These are phyloP conservation scores for Caenorhabditis sinica DNA, from an alignment of 2,888 invertebrate genomes.

Conservation along the genomic window DNA sequence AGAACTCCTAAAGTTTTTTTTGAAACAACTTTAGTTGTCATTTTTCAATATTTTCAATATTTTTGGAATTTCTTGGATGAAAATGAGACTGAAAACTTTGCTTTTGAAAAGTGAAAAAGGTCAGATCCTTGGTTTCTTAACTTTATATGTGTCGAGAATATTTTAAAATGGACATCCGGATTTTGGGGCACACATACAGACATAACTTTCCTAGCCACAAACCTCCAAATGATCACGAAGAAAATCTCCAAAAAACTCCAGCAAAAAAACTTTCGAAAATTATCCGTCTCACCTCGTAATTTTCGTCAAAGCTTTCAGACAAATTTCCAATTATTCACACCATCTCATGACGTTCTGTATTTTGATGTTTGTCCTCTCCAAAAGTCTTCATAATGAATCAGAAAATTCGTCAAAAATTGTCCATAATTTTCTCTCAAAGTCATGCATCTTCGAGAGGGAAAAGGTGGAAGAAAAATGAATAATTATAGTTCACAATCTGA, in stretches of 20 bases:
- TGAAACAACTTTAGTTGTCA: too few relatives aligned
- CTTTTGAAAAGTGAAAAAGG: too few relatives aligned
- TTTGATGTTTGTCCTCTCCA: slow-evolving; percentile 25
- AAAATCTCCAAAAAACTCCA: background rate
- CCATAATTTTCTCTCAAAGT: slow-evolving; percentile 1
- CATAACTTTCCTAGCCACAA: too few relatives aligned
- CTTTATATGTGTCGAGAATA: too few relatives aligned
- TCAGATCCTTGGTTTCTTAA: too few relatives aligned
- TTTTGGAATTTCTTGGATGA: too few relatives aligned
- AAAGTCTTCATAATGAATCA: slow-evolving; percentile 30
- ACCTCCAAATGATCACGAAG: slow-evolving; percentile 8
- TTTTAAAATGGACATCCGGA: too few relatives aligned
- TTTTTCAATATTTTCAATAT: too few relatives aligned
- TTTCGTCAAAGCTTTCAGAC: too few relatives aligned
- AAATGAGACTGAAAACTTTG: too few relatives aligned
- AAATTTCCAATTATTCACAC: background rate
- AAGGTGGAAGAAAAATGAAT: slow-evolving; percentile 12
- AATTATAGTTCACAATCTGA: background rate
- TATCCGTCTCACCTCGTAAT: background rate
- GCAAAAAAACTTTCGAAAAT: background rate
- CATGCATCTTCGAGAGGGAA: background rate
- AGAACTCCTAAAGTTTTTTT: too few relatives aligned
- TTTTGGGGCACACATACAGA: too few relatives aligned
- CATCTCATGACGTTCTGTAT: slow-evolving; percentile 7
- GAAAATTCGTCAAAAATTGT: background rate